These are phyloP conservation scores for Panagrolaimus sp. DNA, from an alignment of 1,140 invertebrate genomes.

Conservation along the genomic window DNA sequence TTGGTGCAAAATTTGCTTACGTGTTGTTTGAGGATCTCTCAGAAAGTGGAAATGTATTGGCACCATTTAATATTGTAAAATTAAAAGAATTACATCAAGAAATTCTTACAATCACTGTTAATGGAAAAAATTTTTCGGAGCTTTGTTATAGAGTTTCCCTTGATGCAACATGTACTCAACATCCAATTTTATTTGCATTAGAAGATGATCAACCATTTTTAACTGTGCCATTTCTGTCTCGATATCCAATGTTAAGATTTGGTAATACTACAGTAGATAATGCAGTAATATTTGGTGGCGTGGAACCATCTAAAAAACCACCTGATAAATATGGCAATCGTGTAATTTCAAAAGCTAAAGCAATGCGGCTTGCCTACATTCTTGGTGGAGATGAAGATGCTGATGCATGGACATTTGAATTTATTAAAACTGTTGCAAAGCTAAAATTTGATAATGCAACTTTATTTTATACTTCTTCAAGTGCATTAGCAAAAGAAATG, in stretches of 20 bases:
- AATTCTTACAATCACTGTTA: slow-evolving; percentile 24
- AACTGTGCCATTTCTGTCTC: slow-evolving; percentile 14
- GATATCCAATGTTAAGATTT: slow-evolving; percentile 41
- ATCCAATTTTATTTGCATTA: slow-evolving; percentile 38
- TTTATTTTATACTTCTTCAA: slow-evolving; percentile 39
- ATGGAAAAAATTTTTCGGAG: slow-evolving; percentile 4
- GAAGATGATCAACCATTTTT: slow-evolving; percentile 21
- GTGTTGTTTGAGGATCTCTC: slow-evolving; percentile 40
- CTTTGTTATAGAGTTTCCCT: slow-evolving; percentile 23
- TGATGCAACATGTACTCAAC: slow-evolving; percentile 28
- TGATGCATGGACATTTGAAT: slow-evolving; percentile 34
- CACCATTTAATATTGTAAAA: slow-evolving; percentile 16
- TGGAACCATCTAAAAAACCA: slow-evolving; percentile 14
- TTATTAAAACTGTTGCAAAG: slow-evolving; percentile 18
- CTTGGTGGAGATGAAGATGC: slow-evolving; percentile 23
- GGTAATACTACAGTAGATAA: slow-evolving; percentile 45
- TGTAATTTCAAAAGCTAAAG: slow-evolving; percentile 32
- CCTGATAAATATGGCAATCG: slow-evolving; percentile 39
- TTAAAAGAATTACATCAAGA: slow-evolving; percentile 30
- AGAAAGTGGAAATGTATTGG: slow-evolving; percentile 24
- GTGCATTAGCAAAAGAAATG: slow-evolving; percentile 46
- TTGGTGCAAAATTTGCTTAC: slow-evolving; percentile 50
- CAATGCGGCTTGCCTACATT: slow-evolving; percentile 43
- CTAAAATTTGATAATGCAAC: slow-evolving; percentile 30
- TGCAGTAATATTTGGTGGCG: slow-evolving; percentile 45